Evolutionary conservation across 2,113 vertebrate species (phyloP).

Genomic region (Psophia crepitans): DNA sequence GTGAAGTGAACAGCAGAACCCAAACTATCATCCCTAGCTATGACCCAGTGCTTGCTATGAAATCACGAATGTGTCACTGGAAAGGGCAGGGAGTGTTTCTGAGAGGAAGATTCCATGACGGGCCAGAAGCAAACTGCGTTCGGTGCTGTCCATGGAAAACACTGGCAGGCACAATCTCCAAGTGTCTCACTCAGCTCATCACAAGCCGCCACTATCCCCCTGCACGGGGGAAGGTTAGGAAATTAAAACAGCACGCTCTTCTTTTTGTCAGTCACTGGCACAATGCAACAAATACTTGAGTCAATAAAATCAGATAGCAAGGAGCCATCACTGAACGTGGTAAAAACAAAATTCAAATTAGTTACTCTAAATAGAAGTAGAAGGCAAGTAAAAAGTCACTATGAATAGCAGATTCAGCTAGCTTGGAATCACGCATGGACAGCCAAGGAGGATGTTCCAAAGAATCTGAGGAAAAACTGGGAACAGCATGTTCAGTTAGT

Average conservation of each 20-base stretch:
- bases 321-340: background rate
- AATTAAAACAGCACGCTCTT: background rate
- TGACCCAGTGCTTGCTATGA: background rate
- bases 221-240: background rate
- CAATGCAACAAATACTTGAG: background rate
- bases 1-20: background rate
- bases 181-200: background rate
- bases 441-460: background rate
- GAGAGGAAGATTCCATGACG: background rate
- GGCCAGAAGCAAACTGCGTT: background rate
- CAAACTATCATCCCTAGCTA: background rate
- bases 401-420: background rate
- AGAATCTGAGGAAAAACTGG: background rate
- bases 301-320: background rate
- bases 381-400: background rate
- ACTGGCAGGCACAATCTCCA: background rate
- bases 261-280: background rate
- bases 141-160: background rate
- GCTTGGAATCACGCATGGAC: background rate
- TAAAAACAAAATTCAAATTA: background rate
- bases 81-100: background rate
- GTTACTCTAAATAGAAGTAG: background rate
- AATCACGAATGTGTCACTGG: background rate
- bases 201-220: background rate
- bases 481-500: background rate